Evolutionary conservation across 2,888 invertebrate species (phyloP).

Genomic region (Coelinius sp.): DNA sequence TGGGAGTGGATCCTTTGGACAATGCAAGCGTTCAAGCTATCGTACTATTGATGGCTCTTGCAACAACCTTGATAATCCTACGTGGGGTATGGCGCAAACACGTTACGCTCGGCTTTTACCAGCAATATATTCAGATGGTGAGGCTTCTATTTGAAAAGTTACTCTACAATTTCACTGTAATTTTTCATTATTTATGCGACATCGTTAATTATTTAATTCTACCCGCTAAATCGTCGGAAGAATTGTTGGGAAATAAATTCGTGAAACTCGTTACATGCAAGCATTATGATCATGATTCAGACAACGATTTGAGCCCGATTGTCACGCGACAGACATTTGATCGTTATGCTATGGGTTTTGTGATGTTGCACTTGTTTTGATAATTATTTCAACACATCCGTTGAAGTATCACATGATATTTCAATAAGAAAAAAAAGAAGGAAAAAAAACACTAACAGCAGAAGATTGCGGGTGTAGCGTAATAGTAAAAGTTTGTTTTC

Average conservation of each 20-base stretch:
- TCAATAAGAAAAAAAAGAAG: background rate
- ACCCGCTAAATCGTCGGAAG: background rate
- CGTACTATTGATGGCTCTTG: slow-evolving; percentile 92
- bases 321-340: slow-evolving; percentile 16
- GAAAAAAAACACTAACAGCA: background rate
- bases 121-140: slow-evolving; percentile 80
- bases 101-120: slow-evolving; percentile 78
- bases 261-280: background rate
- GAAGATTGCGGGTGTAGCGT: background rate
- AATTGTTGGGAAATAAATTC: background rate
- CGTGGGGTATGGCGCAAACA: slow-evolving; percentile 85
- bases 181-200: slow-evolving; percentile 7
- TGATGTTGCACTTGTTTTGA: background rate
- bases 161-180: background rate
- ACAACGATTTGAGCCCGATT: background rate
- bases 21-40: slow-evolving; percentile 71
- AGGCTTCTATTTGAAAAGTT: slow-evolving; percentile 41
- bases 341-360: background rate
- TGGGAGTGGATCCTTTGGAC: background rate
- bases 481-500: background rate
- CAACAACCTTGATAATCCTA: slow-evolving; percentile 89
- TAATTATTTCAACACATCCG: background rate
- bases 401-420: background rate
- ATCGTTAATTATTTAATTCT: background rate
- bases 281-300: background rate